Percentiles rank a stretch among this genome's conserved stretches.
phyloP scores from a whole-genome alignment of 2,888 invertebrate genomes.

The Synanthedon andrenaeformis region DNA sequence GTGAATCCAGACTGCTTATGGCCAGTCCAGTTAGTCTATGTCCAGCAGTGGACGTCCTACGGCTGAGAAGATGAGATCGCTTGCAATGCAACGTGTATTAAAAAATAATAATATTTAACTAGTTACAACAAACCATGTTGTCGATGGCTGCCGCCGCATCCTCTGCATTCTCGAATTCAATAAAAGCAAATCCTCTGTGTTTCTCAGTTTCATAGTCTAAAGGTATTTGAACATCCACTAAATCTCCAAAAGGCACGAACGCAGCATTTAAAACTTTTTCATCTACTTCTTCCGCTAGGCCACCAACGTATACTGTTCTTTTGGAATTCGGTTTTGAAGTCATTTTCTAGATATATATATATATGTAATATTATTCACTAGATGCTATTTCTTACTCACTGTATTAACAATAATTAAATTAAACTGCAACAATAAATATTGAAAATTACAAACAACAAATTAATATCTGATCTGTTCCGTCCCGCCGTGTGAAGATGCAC shows the following conservation, averaged over 20 bases:
- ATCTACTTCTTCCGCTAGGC: conserved; percentile 94
- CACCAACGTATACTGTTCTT: conserved; percentile 87
- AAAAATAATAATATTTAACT: too few species aligned
- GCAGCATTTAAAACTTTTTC: conserved; percentile 96
- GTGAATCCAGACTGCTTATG: too few species aligned
- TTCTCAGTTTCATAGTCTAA: conserved; percentile 97
- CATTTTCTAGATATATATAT: conserved; percentile 24
- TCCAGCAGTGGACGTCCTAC: too few species aligned
- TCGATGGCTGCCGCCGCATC: conserved; percentile 99
- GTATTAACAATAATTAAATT: neutral
- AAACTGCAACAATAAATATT: neutral
- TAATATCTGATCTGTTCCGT: too few species aligned
- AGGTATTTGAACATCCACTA: conserved; percentile 98
- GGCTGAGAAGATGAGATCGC: too few species aligned
- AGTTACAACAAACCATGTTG: conserved; percentile 89
- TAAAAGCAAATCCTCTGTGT: conserved; percentile 98
- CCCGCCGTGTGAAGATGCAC: too few species aligned
- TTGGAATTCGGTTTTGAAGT: conserved; percentile 76
- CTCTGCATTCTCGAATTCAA: conserved; percentile 97
- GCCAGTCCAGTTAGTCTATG: too few species aligned
- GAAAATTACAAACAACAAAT: too few species aligned
- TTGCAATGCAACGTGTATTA: too few species aligned
- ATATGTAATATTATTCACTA: neutral
- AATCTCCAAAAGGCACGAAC: conserved; percentile 98
- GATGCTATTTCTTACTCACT: neutral